Evolutionary conservation across 2,888 invertebrate species (phyloP).

Genomic region (Eupithecia exiguata): DNA sequence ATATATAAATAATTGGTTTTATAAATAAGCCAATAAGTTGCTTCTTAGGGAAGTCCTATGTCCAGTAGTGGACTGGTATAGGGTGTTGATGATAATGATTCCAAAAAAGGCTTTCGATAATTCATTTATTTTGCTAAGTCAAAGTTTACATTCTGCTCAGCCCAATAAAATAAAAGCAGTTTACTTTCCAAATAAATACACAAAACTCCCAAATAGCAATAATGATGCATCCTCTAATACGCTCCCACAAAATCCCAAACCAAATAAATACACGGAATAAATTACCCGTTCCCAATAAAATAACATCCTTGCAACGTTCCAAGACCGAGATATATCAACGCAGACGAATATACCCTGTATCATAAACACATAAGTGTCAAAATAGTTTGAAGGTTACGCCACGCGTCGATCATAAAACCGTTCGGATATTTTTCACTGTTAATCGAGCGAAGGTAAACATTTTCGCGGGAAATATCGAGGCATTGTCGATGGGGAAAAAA

Average conservation of each 20-base stretch:
- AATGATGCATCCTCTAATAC: constrained; percentile 31
- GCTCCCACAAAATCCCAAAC: constrained; percentile 71
- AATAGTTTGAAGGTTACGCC: constrained; percentile 41
- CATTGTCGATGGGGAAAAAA: constrained; percentile 72
- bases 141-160: not conserved
- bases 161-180: constrained; percentile 1
- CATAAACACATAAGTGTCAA: not conserved
- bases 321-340: constrained; percentile 34
- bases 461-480: constrained; percentile 77
- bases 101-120: not conserved
- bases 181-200: constrained; percentile 6
- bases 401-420: constrained; percentile 66
- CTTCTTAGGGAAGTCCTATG: too few relatives aligned
- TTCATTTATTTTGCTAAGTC: not conserved
- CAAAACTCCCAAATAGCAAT: constrained; percentile 19
- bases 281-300: constrained; percentile 82
- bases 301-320: constrained; percentile 69
- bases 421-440: constrained; percentile 74
- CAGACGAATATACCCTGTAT: constrained; percentile 51
- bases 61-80: too few relatives aligned
- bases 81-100: too few relatives aligned
- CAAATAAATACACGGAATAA: constrained; percentile 81
- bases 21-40: too few relatives aligned
- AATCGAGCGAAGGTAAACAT: constrained; percentile 82
- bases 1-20: too few relatives aligned